Evolutionary conservation across 2,113 vertebrate genomes (phyloP).

Genomic region (Pollachius pollachius): DNA sequence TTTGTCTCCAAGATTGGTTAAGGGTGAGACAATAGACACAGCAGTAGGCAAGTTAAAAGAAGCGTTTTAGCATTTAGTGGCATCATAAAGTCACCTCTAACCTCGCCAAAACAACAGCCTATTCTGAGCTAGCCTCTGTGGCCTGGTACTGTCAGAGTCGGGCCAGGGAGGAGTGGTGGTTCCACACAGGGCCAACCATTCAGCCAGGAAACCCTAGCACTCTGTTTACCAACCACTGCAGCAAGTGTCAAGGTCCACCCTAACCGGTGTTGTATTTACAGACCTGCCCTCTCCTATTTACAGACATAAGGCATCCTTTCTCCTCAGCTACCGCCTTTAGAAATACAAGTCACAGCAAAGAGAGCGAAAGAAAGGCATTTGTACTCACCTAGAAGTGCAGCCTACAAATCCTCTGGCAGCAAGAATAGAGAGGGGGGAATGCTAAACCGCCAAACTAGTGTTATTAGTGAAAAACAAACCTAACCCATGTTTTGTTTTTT

Average conservation of each 20-base stretch:
- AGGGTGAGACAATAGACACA: constrained; percentile 22
- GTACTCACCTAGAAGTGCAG: constrained; percentile 1
- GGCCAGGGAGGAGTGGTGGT: constrained; percentile 19
- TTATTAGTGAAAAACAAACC: background rate
- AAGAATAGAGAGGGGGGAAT: background rate
- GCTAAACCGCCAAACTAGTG: background rate
- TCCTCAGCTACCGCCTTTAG: constrained; percentile 35
- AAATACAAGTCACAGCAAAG: constrained; percentile 25
- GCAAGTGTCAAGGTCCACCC: constrained; percentile 49
- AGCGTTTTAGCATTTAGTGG: constrained; percentile 21
- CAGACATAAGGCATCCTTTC: constrained; percentile 41
- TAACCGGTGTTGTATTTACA: constrained; percentile 49
- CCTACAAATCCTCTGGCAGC: constrained; percentile 5
- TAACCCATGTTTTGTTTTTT: background rate
- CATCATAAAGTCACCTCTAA: constrained; percentile 37
- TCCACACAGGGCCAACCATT: constrained; percentile 59
- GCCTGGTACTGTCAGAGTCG: constrained; percentile 36
- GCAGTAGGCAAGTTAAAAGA: constrained; percentile 10
- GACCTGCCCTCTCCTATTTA: constrained; percentile 47
- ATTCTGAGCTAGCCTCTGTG: constrained; percentile 42
- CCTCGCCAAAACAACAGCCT: constrained; percentile 50
- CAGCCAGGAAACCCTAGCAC: constrained; percentile 55
- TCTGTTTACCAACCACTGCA: constrained; percentile 37
- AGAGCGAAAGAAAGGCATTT: background rate
- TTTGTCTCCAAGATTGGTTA: constrained; percentile 19